Base-by-base conservation (phyloP, 2,113 vertebrate genomes). In the Pachypanchax playfairii region DNA sequence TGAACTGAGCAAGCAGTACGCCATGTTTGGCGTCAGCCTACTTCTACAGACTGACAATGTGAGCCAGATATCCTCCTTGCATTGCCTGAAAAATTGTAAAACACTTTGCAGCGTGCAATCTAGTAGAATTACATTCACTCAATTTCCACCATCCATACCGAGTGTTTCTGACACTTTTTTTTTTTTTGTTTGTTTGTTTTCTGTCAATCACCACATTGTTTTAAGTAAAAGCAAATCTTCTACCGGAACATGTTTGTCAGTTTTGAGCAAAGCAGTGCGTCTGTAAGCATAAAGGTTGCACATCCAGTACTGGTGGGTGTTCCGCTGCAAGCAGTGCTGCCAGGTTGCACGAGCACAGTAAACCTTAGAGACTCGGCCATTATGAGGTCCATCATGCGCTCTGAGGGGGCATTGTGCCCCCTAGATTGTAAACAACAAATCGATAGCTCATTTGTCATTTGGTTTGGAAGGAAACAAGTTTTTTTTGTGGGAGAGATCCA, bases 391-490 rank as follows among this genome's bases (percentile, higher is more conserved):
- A 86, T 88, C 86, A 88, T 87, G 84, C 47, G 65, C 70, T 49
- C 78, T 65, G 67, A 74, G 65, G 73, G 77, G 71, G 70, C 64
- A 72, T 18, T 67, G 82, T 61, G 73, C 68, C 57, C 51, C 59
- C 76, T 21, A 31, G 72, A 88, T 86, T 68, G 87, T 81, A 87
- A 91, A 91, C 84, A 88, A 89, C 84, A 85, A 88, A 92, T 92
- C 90, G 67, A 92, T 91, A 89, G 77, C 79, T 91, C 82, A 91
- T 91, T 91, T 89, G 90, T 91, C 88, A 91, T 88, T 87, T 70
- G 75, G 77, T 83, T 88, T 85, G 70, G 82, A 78, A 87, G 88
- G 88, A 91, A 89, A 88, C 82, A 79, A 43, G 69, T 91, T 91
- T 88, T 87, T 88, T 85, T 71, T 70, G 79, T 29, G 72, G 71